Evolutionary conservation across 2,113 vertebrate species (phyloP).

Genomic region (Tetrao urogallus): DNA sequence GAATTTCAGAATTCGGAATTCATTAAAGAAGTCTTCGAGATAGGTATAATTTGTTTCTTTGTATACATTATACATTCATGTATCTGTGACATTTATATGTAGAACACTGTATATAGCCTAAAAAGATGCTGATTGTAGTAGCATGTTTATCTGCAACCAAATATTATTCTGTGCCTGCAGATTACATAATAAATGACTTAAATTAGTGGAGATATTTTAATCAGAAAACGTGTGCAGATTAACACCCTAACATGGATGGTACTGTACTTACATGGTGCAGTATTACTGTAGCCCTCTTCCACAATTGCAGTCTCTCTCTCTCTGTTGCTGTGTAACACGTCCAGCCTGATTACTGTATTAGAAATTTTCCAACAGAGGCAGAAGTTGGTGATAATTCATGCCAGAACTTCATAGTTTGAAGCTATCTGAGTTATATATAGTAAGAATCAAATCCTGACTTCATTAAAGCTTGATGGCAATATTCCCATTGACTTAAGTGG

Average conservation of each 20-base stretch:
- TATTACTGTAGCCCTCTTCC: background rate
- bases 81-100: background rate
- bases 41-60: background rate
- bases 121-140: conserved; percentile 6
- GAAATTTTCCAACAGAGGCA: background rate
- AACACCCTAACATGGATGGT: background rate
- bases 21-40: background rate
- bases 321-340: background rate
- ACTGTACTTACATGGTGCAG: background rate
- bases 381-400: background rate
- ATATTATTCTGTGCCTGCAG: background rate
- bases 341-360: background rate
- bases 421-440: background rate
- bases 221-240: background rate
- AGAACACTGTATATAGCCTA: background rate
- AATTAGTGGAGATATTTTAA: background rate
- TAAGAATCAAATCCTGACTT: background rate
- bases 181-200: background rate
- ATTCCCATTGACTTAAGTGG: background rate
- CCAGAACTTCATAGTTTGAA: background rate
- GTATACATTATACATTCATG: background rate
- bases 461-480: conserved; percentile 18
- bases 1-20: background rate
- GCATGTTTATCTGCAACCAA: background rate
- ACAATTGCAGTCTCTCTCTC: background rate